A percentile compares a stretch with the other conserved stretches of the same genome.
Evolutionary conservation across 2,113 vertebrate genomes (phyloP).

Genomic region (Cyprinodon brontotheroides): DNA sequence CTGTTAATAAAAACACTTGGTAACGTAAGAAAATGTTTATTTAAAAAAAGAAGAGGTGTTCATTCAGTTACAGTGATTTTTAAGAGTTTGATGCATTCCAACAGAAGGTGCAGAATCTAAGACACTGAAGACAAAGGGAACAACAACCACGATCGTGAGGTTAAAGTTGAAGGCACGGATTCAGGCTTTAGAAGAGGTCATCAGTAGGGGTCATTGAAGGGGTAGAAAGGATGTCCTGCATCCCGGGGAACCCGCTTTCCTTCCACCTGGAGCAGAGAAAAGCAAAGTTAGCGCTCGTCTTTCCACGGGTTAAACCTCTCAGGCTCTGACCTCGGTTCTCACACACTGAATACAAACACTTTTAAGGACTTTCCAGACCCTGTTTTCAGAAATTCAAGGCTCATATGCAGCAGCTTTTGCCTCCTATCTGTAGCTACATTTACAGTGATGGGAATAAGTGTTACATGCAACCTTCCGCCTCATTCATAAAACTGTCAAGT

Average conservation of each 20-base stretch:
- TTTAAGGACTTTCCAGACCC: too few relatives aligned
- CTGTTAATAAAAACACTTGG: not conserved
- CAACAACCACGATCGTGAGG: not conserved
- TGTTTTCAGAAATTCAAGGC: too few relatives aligned
- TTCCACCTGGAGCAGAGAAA: slow-evolving; percentile 80
- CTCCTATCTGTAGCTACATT: too few relatives aligned
- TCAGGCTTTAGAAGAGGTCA: slow-evolving; percentile 4
- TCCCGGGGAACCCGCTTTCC: slow-evolving; percentile 89
- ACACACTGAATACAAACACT: too few relatives aligned
- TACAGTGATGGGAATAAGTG: too few relatives aligned
- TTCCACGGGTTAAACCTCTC: too few relatives aligned
- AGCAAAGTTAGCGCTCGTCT: not conserved
- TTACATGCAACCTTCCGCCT: too few relatives aligned
- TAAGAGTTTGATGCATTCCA: slow-evolving; percentile 8
- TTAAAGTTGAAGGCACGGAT: slow-evolving; percentile 72
- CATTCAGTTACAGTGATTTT: slow-evolving; percentile 19
- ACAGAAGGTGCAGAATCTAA: slow-evolving; percentile 26
- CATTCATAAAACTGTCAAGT: too few relatives aligned
- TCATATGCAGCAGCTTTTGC: too few relatives aligned
- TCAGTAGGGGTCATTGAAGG: slow-evolving; percentile 94
- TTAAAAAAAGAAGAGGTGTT: slow-evolving; percentile 45
- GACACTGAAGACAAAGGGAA: slow-evolving; percentile 9
- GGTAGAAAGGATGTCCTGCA: slow-evolving; percentile 90
- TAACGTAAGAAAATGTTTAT: slow-evolving; percentile 67
- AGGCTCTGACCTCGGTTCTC: too few relatives aligned